Evolutionary conservation across 2,888 invertebrate genomes (phyloP), one percentile per base, ranked within the genome.

Genomic region (Orthosia incerta): DNA sequence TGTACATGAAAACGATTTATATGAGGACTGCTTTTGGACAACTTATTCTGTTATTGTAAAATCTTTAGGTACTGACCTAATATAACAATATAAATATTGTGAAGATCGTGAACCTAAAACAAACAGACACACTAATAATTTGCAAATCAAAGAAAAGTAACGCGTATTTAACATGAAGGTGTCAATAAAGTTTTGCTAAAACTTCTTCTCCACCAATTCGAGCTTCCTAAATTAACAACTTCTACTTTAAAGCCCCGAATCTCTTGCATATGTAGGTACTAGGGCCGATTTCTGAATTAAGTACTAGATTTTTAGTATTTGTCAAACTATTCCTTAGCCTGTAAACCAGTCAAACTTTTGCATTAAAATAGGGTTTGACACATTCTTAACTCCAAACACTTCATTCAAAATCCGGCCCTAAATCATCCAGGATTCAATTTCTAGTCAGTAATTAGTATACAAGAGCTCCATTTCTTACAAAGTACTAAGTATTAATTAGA

Each of bases 101-200:
- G 13, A 26, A 51, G 1, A 20, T 51, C 18, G 31, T 51, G 11
- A 48, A 46, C n/a, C 15, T 9, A 31, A 23, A 7, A 31, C 45
- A 15, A 26, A 69, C 26, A 69, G 3, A 18, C 26, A 50, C 16
- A 26, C 45, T 59, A 51, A 69, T 59, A 51, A 69, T 71, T 51
- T 59, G n/a, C 45, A 20, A 57, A 51, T 18, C 31, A 39, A 59
- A 59, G n/a, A 11, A 55, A 57, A 57, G 39, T 15, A 50, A 64
- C 12, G 12, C 16, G 23, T 18, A 59, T 46, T 69, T 46, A 26
- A 46, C 15, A 51, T 3, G n/a, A 15, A 4, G 1, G 23, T n/a
- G 20, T 23, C 4, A 64, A 64, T 26, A 50, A 26, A 26, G 2
- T 20, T 45, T 51, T 18, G 11, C 1, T 15, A 57, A 16, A 70